Base-by-base conservation (phyloP, 2,797 vertebrate genomes). In the Sitta carolinensis region DNA sequence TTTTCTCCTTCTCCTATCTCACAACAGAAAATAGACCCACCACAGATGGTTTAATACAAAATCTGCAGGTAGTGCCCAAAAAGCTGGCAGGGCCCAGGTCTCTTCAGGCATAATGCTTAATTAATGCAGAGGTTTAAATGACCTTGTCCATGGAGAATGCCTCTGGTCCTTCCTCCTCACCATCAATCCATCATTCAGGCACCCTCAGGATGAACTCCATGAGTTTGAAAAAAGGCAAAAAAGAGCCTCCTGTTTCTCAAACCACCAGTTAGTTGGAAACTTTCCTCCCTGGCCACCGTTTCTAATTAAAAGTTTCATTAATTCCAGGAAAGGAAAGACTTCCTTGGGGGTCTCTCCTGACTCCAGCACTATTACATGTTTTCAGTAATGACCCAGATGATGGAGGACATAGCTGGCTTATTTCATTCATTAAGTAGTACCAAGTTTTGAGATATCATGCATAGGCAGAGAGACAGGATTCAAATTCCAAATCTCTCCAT, bases 251-350 rank as follows among this genome's bases (percentile, higher is more conserved):
- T 52, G 11, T 38, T 82, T 67, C 75, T 70, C 52, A 62, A 70
- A 79, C 21, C 25, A 63, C 21, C n/a, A 52, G 26, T 23, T 88
- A 76, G 42, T 4, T 52, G 47, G 34, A 76, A 80, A 52, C 11
- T 63, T 67, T 52, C 51, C 2, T 3, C 43, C 14, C 29, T 64
- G 29, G 25, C 26, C 34, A 61, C 42, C 1, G 0, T 80, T 80
- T 95, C 86, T 83, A 88, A 92, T 92, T 90, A 57, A 87, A 92
- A 57, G 2, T 73, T 94, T 57, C 47, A 93, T 90, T 92, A 76
- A 85, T 92, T 88, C 66, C 32, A 50, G 73, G 26, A 6, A 36
- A 79, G 59, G 13, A 45, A 43, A 59, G 50, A 59, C 50, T 22
- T 85, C 83, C 89, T 85, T 45, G n/a, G 58, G 74, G 57, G 40